Evolutionary conservation across 2,797 vertebrate species (phyloP), one percentile per base, ranked within the genome.

Genomic region (Thunnus albacares): DNA sequence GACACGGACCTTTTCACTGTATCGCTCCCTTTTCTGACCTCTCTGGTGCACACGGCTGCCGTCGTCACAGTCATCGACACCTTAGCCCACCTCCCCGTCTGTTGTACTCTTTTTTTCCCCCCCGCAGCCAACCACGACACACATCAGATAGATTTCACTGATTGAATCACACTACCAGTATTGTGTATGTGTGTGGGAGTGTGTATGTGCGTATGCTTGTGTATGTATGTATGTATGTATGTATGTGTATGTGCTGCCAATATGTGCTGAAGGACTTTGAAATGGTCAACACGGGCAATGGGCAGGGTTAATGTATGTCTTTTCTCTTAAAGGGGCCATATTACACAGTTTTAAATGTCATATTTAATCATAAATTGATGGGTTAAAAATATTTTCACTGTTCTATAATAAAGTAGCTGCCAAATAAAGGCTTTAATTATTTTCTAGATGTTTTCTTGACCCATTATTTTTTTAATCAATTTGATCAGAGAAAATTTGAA

Each of bases 1-100:
- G 94, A 94, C 93, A 94, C 30, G 94, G 95, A 96, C 95, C 96
- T 95, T 92, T 94, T 95, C 95, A 96, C 95, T 96, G 95, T 95
- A 94, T 93, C 72, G 87, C 90, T 93, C 93, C 92, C 83, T 79
- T 69, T 18, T 93, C 89, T 90, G 91, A 94, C 90, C 91, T 93
- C 86, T 83, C 84, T 85, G 90, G 83, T 89, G 90, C 91, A 87
- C 92, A 87, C 64, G 72, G 92, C 89, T 84, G 89, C 91, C 90
- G 86, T 86, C 83, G 81, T 80, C 85, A 86, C 66, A 67, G 85
- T 86, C 88, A 86, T 69, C 62, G 5, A 80, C 87, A 81, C 86
- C 83, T 80, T 74, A 47, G 70, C 81, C 86, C 87, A 84, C 84
- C 85, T 83, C 85, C 81, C 78, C 75, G 71, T 86, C 88, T 75